Conservation (phyloP, 2,888 invertebrate species). For the Helleia helle region DNA sequence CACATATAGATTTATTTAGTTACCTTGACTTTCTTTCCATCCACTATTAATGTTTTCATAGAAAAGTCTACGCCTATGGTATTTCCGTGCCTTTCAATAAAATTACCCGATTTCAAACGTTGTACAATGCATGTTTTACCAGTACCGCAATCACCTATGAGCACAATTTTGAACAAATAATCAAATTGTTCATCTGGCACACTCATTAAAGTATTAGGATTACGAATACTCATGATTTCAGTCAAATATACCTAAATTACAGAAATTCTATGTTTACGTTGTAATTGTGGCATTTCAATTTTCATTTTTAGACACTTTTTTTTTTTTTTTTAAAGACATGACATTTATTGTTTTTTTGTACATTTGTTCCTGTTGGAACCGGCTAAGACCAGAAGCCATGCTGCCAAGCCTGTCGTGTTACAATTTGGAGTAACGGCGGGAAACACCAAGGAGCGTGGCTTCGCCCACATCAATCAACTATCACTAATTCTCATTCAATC, state of each 20-base stretch:
- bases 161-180: slow-evolving; percentile 94
- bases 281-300: slow-evolving; percentile 31
- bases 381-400: no score
- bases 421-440: no score
- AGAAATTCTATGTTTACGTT: slow-evolving; percentile 40
- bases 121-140: slow-evolving; percentile 97
- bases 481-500: no score
- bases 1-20: slow-evolving; percentile 22
- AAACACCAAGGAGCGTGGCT: no score
- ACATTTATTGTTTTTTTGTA: no score
- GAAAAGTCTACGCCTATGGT: slow-evolving; percentile 99
- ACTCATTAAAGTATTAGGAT: slow-evolving; percentile 84
- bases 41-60: slow-evolving; percentile 96
- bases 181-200: slow-evolving; percentile 90
- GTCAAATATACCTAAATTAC: slow-evolving; percentile 23
- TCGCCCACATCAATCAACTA: no score
- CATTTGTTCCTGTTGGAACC: no score
- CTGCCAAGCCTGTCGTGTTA: no score
- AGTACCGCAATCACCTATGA: slow-evolving; percentile 93
- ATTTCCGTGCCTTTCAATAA: slow-evolving; percentile 94
- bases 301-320: no score
- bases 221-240: slow-evolving; percentile 79
- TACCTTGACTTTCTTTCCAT: slow-evolving; percentile 96
- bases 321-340: no score
- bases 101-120: slow-evolving; percentile 95